phyloP scores from a whole-genome alignment of 2,113 vertebrate genomes.

The Quiscalus mexicanus region DNA sequence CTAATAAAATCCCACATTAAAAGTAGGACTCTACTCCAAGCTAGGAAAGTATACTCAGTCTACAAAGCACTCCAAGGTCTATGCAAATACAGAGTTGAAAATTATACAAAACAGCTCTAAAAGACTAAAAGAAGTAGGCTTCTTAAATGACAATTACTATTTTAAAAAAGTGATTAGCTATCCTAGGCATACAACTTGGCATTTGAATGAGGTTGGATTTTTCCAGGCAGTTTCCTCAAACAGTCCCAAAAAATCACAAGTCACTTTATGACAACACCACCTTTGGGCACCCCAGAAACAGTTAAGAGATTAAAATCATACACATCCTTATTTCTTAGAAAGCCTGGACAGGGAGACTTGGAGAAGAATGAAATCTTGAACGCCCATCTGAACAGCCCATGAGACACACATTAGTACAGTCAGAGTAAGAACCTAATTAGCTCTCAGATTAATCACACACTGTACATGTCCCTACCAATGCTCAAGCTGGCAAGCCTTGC shows the following conservation, averaged over 20 bases:
- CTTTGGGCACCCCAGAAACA: neutral
- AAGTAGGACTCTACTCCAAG: neutral
- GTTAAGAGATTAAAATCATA: neutral
- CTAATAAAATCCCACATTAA: neutral
- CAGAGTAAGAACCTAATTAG: neutral
- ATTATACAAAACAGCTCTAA: neutral
- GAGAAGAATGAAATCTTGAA: neutral
- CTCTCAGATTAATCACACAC: neutral
- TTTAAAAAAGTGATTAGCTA: neutral
- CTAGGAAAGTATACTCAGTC: neutral
- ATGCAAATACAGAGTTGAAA: neutral
- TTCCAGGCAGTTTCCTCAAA: neutral
- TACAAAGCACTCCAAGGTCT: neutral
- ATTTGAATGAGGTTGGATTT: neutral
- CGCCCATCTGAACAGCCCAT: rapidly evolving
- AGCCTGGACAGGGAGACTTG: neutral
- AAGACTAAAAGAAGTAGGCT: neutral
- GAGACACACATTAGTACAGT: neutral
- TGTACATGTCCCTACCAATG: neutral
- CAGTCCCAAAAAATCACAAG: neutral
- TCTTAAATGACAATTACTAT: neutral
- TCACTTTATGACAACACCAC: neutral
- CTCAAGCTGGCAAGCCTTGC: neutral
- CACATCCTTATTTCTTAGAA: neutral
- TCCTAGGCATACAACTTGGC: neutral